A percentile compares a stretch with the other conserved stretches of the same genome.
phyloP scores from a whole-genome alignment of 2,888 invertebrate species.

The Pandemis cinnamomeana region DNA sequence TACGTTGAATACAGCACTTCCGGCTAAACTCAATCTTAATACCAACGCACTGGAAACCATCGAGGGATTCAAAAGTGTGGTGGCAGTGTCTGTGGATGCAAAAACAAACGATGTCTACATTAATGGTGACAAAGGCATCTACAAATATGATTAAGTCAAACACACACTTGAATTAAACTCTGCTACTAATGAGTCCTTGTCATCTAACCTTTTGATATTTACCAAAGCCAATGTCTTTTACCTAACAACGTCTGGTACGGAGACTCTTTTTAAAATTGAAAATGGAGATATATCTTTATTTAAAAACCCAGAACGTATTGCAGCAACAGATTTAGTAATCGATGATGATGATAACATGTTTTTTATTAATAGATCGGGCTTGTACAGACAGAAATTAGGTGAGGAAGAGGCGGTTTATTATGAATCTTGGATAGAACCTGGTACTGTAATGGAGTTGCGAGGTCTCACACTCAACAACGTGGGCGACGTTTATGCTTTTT shows the following conservation, averaged over 20 bases:
- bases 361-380: neutral
- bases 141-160: neutral
- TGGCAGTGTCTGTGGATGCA: neutral
- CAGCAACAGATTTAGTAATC: neutral
- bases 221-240: neutral
- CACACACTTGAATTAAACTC: neutral
- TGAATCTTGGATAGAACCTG: neutral
- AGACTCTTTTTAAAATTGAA: neutral
- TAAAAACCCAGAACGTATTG: neutral
- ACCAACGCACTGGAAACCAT: neutral
- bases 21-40: neutral
- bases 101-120: neutral
- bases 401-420: neutral
- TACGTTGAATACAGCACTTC: no score
- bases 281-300: neutral
- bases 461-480: neutral
- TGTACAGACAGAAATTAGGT: neutral
- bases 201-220: neutral
- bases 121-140: neutral
- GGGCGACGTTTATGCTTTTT: neutral
- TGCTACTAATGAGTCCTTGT: neutral
- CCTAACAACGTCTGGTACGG: neutral
- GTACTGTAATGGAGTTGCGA: neutral
- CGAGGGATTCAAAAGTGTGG: neutral
- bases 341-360: neutral